Evolutionary conservation across 2,888 invertebrate species (phyloP).

Genomic region (Ophion ellenae): DNA sequence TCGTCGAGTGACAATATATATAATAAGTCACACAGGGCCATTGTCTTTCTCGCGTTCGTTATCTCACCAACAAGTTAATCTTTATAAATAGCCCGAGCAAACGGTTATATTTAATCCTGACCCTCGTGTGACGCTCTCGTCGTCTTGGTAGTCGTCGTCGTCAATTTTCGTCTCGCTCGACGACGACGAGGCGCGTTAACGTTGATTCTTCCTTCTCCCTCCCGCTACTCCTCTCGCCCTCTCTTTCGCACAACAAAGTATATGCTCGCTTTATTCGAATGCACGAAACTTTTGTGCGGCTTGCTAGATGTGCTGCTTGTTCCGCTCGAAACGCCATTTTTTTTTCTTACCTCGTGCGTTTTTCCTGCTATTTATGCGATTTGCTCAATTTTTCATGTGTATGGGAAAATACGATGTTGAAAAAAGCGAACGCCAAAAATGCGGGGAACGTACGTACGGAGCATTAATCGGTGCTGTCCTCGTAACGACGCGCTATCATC

Average conservation of each 20-base stretch:
- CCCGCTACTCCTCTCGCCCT: constrained; percentile 3
- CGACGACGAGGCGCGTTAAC: constrained; percentile 48
- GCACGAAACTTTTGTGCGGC: constrained; percentile 30
- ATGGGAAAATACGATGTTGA: too few relatives aligned
- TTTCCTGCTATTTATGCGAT: constrained; percentile 1
- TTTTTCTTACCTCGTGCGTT: constrained; percentile 24
- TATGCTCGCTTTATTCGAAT: constrained; percentile 42
- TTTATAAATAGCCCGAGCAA: constrained; percentile 82
- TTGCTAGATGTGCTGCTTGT: constrained; percentile 12
- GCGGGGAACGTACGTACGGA: too few relatives aligned
- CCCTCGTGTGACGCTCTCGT: constrained; percentile 74
- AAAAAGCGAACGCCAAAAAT: too few relatives aligned
- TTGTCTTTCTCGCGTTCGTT: constrained; percentile 79
- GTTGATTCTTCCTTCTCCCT: constrained; percentile 54
- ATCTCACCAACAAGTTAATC: constrained; percentile 83
- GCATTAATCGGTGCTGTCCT: neutral
- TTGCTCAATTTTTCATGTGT: neutral
- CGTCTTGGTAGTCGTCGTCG: constrained; percentile 32
- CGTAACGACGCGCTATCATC: constrained; percentile 27
- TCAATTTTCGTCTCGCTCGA: constrained; percentile 54
- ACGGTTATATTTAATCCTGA: constrained; percentile 83
- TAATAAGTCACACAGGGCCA: constrained; percentile 63
- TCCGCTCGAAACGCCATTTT: constrained; percentile 24
- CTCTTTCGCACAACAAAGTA: constrained; percentile 28
- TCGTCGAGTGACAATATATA: constrained; percentile 62